These are phyloP conservation scores for Stichodactyla helianthus DNA, from an alignment of 64 coral and sea anemone species.

Conservation along the genomic window DNA sequence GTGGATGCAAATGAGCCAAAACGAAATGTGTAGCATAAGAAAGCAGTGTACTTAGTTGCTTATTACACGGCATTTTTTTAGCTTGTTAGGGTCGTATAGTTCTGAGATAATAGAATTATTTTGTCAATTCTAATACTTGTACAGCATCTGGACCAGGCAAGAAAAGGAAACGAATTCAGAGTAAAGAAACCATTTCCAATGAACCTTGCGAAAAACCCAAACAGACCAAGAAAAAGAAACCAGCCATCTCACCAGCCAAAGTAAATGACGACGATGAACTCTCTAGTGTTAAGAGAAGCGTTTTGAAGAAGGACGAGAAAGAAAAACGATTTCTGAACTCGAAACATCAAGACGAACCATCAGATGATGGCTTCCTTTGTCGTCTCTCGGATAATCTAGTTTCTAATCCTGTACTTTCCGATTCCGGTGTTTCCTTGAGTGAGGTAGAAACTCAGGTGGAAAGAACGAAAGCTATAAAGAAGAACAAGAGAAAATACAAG, in stretches of 20 bases:
- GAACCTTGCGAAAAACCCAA: not conserved
- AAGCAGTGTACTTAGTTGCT: too few species aligned
- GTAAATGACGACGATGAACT: not conserved
- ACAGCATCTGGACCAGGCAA: constrained; percentile 45
- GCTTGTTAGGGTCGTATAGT: too few species aligned
- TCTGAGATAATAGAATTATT: not conserved
- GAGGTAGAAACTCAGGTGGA: not conserved
- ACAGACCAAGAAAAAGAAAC: constrained; percentile 1
- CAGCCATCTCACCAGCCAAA: not conserved
- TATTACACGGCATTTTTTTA: too few species aligned
- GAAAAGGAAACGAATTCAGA: constrained; percentile 24
- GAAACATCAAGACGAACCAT: too few species aligned
- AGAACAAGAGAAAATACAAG: not conserved
- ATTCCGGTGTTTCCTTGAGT: not conserved
- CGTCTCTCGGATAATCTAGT: not conserved
- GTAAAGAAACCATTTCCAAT: not conserved
- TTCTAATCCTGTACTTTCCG: not conserved
- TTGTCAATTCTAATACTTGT: not conserved
- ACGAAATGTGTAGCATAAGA: too few species aligned
- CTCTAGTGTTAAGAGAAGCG: too few species aligned
- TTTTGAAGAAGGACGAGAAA: too few species aligned
- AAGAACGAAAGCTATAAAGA: not conserved
- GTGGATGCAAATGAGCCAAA: too few species aligned
- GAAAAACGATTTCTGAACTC: too few species aligned
- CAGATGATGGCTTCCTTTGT: too few species aligned